Base-by-base conservation (phyloP, 1,140 invertebrate genomes). In the Solenopsis fugax region DNA sequence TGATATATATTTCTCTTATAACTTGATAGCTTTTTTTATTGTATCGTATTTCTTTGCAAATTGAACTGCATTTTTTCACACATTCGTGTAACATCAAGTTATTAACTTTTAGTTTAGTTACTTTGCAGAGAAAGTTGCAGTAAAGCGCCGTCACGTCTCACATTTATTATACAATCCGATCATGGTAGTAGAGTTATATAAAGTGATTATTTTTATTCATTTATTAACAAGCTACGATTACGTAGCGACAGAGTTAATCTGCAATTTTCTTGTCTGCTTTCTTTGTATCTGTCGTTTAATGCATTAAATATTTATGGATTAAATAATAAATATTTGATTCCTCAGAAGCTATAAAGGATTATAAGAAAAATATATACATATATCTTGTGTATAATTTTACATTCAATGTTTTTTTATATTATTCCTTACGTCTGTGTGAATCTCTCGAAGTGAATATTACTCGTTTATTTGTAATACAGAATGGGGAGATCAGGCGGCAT, bases 171-270 rank as follows among this genome's bases (percentile, higher is more conserved):
- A 84, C 69, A 75, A 84, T 75, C 69, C 4, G 41, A 41, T 72
- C 54, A 34, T 72, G 21, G 24, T 73, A 73, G 52, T 60, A 37
- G 37, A 72, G 69, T 84, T 84, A 84, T 9, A n/a, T 84, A 84
- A 84, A 60, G 13, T 50, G 69, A 84, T 62, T 81, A 58, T 81
- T 84, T 84, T 73, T 84, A 60, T 64, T n/a, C 29, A 75, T 84
- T 84, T 75, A 18, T 13, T 84, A 84, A 84, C 80, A 45, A 84
- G 69, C 13, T n/a, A 7, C 12, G 18, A 13, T 84, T 75, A 75
- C 41, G 21, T 81, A 71, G 54, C 80, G 41, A 60, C 16, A 45
- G 29, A 29, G n/a, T 54, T 37, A 84, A 60, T 84, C 21, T 45
- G 21, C 64, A 60, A 37, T 84, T 84, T 82, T 62, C 3, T 16